A percentile compares a stretch with the other conserved stretches of the same genome.
phyloP scores from a whole-genome alignment of 2,113 vertebrate genomes.

The Rhinolophus sinicus region DNA sequence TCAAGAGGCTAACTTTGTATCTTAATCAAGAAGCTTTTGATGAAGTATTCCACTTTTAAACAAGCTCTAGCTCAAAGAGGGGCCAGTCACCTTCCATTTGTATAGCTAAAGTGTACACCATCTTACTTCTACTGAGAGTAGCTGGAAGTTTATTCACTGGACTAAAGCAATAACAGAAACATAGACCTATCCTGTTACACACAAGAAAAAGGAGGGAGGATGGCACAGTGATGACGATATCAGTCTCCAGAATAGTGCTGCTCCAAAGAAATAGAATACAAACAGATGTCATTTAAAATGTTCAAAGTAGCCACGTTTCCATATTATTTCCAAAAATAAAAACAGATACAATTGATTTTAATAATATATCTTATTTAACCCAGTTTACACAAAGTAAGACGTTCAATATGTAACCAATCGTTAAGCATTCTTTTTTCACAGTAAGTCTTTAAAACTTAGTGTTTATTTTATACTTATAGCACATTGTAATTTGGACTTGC shows the following conservation, averaged over 20 bases:
- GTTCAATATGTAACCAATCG: neutral
- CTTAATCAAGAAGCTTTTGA: slow-evolving; percentile 21
- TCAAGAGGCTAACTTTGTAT: neutral
- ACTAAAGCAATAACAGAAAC: slow-evolving; percentile 9
- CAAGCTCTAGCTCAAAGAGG: neutral
- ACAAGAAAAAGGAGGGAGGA: neutral
- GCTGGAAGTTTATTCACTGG: neutral
- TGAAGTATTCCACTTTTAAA: neutral
- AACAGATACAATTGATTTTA: neutral
- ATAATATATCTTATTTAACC: neutral
- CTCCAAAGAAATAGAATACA: neutral
- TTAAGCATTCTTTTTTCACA: neutral
- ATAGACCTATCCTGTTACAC: neutral
- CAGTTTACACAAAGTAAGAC: neutral
- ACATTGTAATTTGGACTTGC: neutral
- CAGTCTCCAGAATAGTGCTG: neutral
- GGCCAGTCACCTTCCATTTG: neutral
- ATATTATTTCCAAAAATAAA: neutral
- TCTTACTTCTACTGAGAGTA: neutral
- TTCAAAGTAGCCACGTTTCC: neutral
- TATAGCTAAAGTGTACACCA: neutral
- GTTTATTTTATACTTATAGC: neutral
- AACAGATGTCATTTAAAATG: neutral
- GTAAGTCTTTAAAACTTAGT: neutral
- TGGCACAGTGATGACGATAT: neutral